phyloP scores from a whole-genome alignment of 1,140 invertebrate genomes.

The Calosoma granatense region DNA sequence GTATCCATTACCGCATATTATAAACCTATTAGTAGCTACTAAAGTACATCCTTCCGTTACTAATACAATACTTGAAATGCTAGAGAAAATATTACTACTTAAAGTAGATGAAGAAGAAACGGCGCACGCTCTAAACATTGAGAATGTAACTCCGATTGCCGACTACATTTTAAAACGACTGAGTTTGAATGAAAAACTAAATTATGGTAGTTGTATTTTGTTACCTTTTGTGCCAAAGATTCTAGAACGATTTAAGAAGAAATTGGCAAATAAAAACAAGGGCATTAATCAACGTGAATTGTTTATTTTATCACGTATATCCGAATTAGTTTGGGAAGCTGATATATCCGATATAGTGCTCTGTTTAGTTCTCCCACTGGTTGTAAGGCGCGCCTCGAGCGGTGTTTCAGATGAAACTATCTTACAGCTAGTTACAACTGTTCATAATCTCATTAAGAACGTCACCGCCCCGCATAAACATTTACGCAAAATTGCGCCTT shows the following conservation, averaged over 20 bases:
- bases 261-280: slow-evolving; percentile 46
- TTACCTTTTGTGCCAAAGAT: slow-evolving; percentile 62
- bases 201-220: slow-evolving; percentile 63
- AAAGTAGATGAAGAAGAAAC: slow-evolving; percentile 44
- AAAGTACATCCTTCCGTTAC: slow-evolving; percentile 56
- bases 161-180: slow-evolving; percentile 22
- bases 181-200: slow-evolving; percentile 39
- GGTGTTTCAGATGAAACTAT: slow-evolving; percentile 45
- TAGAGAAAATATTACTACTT: slow-evolving; percentile 67
- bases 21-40: slow-evolving; percentile 55
- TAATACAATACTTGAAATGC: slow-evolving; percentile 61
- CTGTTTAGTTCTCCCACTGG: slow-evolving; percentile 60
- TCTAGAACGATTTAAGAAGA: slow-evolving; percentile 57
- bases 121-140: slow-evolving; percentile 29
- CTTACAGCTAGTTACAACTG: slow-evolving; percentile 54
- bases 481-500: slow-evolving; percentile 50
- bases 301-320: slow-evolving; percentile 67
- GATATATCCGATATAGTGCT: slow-evolving; percentile 57
- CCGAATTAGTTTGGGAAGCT: slow-evolving; percentile 55
- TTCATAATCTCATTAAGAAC: slow-evolving; percentile 61
- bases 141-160: slow-evolving; percentile 27
- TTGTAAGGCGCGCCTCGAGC: slow-evolving; percentile 47
- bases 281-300: slow-evolving; percentile 57
- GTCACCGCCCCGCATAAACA: slow-evolving; percentile 54
- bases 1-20: slow-evolving; percentile 52